A percentile compares a stretch with the other conserved stretches of the same genome.
Conservation (phyloP, 2,888 invertebrate genomes). For the Pimpla rufipes region DNA sequence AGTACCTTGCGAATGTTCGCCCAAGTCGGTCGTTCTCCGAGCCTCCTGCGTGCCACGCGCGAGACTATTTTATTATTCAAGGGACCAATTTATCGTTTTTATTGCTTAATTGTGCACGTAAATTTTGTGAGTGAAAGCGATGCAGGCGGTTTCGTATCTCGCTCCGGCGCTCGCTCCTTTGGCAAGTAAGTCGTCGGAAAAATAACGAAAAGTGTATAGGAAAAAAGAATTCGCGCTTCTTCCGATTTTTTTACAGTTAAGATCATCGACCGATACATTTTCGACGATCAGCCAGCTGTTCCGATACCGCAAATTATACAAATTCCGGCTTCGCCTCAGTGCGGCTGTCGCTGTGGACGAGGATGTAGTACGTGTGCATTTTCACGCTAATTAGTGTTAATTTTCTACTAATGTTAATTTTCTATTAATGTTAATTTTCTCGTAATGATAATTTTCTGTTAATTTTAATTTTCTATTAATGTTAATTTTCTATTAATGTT, state of each 20-base stretch:
- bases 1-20: slow-evolving; percentile 7
- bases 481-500: neutral
- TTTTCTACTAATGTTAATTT: neutral
- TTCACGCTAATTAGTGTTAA: neutral
- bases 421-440: neutral
- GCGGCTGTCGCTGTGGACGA: slow-evolving; percentile 56
- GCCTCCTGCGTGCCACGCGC: neutral
- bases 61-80: neutral
- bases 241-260: slow-evolving; percentile 56
- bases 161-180: slow-evolving; percentile 65
- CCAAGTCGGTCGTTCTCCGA: neutral
- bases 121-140: slow-evolving; percentile 17
- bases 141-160: slow-evolving; percentile 62
- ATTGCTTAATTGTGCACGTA: neutral
- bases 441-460: neutral
- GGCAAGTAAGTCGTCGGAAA: slow-evolving; percentile 54
- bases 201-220: no score
- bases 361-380: slow-evolving; percentile 21
- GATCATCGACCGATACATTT: slow-evolving; percentile 65
- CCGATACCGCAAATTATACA: slow-evolving; percentile 56
- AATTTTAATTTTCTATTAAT: neutral
- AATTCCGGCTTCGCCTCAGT: slow-evolving; percentile 53
- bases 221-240: neutral
- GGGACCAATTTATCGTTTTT: neutral
- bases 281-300: slow-evolving; percentile 47